Evolutionary conservation across 2,888 invertebrate species (phyloP).

Genomic region (Thecocarcelia acutangulata): DNA sequence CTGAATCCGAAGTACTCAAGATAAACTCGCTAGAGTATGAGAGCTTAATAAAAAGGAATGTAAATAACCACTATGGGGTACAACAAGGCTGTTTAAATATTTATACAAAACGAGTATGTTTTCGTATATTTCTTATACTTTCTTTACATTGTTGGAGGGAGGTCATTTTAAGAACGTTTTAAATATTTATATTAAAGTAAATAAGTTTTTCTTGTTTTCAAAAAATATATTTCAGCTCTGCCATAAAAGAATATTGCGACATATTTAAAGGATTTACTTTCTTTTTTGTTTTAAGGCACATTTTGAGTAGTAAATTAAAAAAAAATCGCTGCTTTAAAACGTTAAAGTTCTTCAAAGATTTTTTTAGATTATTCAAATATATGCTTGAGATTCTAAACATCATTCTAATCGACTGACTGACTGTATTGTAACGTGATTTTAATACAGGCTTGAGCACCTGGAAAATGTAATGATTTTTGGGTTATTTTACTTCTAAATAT

Average conservation of each 20-base stretch:
- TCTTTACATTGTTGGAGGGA: neutral
- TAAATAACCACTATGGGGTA: neutral
- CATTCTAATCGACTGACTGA: too few species aligned
- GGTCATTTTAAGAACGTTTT: neutral
- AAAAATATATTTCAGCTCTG: conserved; percentile 19
- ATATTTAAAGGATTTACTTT: too few species aligned
- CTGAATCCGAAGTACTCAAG: neutral
- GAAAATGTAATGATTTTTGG: too few species aligned
- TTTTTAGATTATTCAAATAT: too few species aligned
- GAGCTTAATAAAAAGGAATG: conserved; percentile 40
- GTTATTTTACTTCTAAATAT: too few species aligned
- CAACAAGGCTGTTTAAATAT: conserved; percentile 50
- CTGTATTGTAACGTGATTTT: too few species aligned
- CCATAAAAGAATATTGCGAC: neutral
- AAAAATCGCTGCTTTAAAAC: too few species aligned
- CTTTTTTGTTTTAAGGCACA: too few species aligned
- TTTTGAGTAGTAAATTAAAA: too few species aligned
- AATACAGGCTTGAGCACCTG: too few species aligned
- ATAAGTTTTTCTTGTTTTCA: conserved; percentile 4
- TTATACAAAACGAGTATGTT: conserved; percentile 24
- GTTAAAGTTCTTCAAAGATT: too few species aligned
- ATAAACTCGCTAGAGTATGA: conserved; percentile 16
- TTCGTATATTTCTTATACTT: neutral
- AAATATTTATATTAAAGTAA: conserved; percentile 13
- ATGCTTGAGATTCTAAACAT: too few species aligned